Evolutionary conservation across 1,140 invertebrate genomes (phyloP), one percentile per base, ranked within the genome.

Genomic region (Zeugodacus cucurbitae): DNA sequence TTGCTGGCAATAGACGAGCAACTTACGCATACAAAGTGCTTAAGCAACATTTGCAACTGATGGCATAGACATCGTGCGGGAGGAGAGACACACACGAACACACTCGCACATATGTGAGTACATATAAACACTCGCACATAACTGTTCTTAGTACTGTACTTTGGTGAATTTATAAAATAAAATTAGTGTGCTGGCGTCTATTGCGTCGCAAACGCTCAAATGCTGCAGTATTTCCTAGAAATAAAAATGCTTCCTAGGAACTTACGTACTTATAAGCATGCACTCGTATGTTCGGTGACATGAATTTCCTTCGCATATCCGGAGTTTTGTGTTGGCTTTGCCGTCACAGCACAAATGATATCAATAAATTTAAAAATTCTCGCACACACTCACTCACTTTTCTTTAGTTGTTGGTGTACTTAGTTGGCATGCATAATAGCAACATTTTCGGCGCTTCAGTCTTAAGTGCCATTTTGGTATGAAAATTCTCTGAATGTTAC

Each of bases 331-430:
- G 22, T 74, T 74, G 34, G 70, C 41, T 48, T 82, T 48, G 37
- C 14, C 67, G 11, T 26, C 41, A 41, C 74, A 34, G 17, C 74
- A 41, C 74, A 82, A 82, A 82, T 82, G 74, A 48, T 82, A 82
- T 82, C 74, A 82, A 82, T 82, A 82, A 82, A 82, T 82, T 48
- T 82, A 82, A 48, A 82, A 82, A 82, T 82, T 82, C 41, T 82
- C 1, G 20, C 29, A n/a, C 58, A 62, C 2, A 59, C 67, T 22
- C 32, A 7, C 67, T 37, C 32, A 74, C 67, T 37, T 41, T 17
- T 62, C 14, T 14, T 29, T 34, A 32, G 29, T 34, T 34, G 64
- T 34, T 70, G 14, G n/a, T 26, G 22, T 62, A 62, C 58, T 62
- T 7, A 26, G n/a, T n/a, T 48, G 74, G 74, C n/a, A 82, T 48